Conservation (phyloP, 2,797 vertebrate species). For the Myotis pilosus region DNA sequence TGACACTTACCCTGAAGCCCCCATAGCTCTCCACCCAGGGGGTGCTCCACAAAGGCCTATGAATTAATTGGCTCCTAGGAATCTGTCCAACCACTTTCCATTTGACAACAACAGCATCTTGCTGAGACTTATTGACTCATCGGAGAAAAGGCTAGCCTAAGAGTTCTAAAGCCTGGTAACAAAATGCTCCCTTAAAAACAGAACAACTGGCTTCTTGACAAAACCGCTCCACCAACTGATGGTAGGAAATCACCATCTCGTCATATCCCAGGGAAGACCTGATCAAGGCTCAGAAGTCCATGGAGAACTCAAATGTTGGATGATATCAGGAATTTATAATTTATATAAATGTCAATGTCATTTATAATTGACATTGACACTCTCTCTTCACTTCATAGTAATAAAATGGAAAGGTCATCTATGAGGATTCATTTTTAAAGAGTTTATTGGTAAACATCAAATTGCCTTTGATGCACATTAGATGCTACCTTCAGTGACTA, state of each 20-base stretch:
- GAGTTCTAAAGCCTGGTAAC: background rate
- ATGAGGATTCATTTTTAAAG: conserved; percentile 26
- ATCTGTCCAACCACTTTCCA: conserved; percentile 32
- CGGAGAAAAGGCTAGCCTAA: conserved; percentile 19
- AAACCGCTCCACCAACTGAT: background rate
- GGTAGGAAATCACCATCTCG: background rate
- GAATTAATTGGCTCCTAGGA: background rate
- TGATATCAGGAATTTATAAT: background rate
- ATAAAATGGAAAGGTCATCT: conserved; percentile 31
- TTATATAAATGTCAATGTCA: too few species aligned
- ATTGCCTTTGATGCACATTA: conserved; percentile 48
- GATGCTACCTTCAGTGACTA: conserved; percentile 13
- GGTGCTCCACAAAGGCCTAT: background rate
- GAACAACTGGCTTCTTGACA: background rate
- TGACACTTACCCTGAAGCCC: background rate
- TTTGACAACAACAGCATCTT: background rate
- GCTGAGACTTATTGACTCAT: conserved; percentile 1
- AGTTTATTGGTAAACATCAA: conserved; percentile 36
- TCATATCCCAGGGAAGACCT: background rate
- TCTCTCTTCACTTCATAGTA: background rate
- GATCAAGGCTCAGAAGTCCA: background rate
- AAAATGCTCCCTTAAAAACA: conserved; percentile 3
- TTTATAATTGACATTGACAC: conserved; percentile 16
- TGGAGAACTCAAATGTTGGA: conserved; percentile 7
- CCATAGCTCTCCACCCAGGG: background rate